Evolutionary conservation across 1,140 invertebrate species (phyloP), one percentile per base, ranked within the genome.

Genomic region (Bombus breviceps): DNA sequence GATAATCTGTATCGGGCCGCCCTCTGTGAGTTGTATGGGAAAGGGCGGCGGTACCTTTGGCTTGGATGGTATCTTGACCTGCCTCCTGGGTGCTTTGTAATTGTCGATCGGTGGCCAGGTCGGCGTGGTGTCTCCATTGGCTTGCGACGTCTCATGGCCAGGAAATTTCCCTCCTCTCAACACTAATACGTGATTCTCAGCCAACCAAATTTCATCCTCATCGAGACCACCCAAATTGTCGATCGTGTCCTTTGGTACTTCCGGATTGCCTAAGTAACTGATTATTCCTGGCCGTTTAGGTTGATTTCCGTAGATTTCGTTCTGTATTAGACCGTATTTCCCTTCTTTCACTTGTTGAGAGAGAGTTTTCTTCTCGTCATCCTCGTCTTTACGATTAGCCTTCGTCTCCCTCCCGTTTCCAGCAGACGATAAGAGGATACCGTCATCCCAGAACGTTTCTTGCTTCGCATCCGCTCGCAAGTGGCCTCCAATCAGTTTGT

Each of bases 301-400:
- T 9, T 34, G n/a, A 15, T 96, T 96, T 0, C 96, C 92, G 92
- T 98, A 98, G 74, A 98, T 96, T 94, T 98, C 98, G 92, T 97
- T 97, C 90, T 98, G 98, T 86, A 98, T 98, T 1, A 98, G 94
- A 4, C 97, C 98, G 93, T 98, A 98, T 95, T 98, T 98, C 18
- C 98, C 98, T 91, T 98, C 98, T 69, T 97, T 97, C 75, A 98
- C 97, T 94, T 98, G 98, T 93, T 98, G 97, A 0, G 97, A 96
- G 43, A 98, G 95, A 3, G 97, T 98, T 92, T 98, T 98, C 90
- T 97, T 97, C 22, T 97, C 97, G 75, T 98, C 97, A 77, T 97
- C 97, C 90, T 96, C 96, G 37, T 96, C 96, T 82, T 95, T 95
- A 78, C 85, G 82, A 68, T 66, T 84, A 90, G 92, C 43, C 93